Evolutionary conservation across 92 coral and sea anemone species (phyloP), one percentile per base, ranked within the genome.

Genomic region (Paragorgia papillata): DNA sequence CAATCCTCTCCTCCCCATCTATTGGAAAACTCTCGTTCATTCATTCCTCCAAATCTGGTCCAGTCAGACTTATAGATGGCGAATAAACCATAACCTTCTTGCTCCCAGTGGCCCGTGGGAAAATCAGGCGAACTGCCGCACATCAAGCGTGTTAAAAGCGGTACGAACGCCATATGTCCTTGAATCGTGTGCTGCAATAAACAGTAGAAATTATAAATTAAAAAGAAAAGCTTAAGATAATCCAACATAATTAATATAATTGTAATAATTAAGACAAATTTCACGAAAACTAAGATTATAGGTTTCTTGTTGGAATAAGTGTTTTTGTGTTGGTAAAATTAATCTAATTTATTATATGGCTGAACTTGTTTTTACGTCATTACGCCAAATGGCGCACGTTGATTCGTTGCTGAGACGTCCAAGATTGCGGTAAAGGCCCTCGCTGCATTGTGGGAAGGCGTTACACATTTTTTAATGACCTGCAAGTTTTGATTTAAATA

Each of bases 1-100:
- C 96, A 90, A 75, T 90, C 92, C 68, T 90, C 92, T 29, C 96
- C 96, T 60, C 96, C 96, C 92, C 92, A 90, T 51, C 80, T 83
- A 80, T 88, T 59, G 46, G 78, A 78, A 57, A 90, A 88, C 21
- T 79, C 86, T 46, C 80, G 63, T 15, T 78, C 87, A 75, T 90
- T 84, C 92, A 90, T 90, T 53, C 96, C 96, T 62, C 96, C 96
- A 80, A 90, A 82, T 46, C 70, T 67, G 51, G 41, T 85, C 96
- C 96, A 90, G 73, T 90, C 96, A 6, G 96, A 90, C 59, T 90
- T 90, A 80, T 81, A 90, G 54, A 85, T 73, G 14, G 57, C 75
- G 21, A 68, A 68, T 20, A 68, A 21, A 1, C 75, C 75, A 14
- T 46, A 68, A 13, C 75, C 75, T 44, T 68, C 58, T 68, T 68